Conservation (phyloP, 2,888 invertebrate genomes). For the Hymenopus coronatus region DNA sequence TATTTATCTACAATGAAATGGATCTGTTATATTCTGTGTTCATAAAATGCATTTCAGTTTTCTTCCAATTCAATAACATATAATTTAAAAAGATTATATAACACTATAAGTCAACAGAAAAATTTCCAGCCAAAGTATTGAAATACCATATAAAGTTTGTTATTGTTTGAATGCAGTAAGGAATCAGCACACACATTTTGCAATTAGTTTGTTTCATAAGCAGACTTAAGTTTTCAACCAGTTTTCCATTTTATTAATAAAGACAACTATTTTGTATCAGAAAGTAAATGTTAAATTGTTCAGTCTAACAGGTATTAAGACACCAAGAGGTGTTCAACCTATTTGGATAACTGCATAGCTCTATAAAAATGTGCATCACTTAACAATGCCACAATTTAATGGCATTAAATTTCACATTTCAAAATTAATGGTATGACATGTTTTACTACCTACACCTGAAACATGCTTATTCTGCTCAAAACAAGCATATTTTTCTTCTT, state of each 20-base stretch:
- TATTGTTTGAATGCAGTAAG: background rate
- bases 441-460: constrained; percentile 3
- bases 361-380: background rate
- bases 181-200: background rate
- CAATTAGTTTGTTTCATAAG: background rate
- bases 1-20: background rate
- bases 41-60: background rate
- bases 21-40: background rate
- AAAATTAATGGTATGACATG: background rate
- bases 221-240: background rate
- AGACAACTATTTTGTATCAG: background rate
- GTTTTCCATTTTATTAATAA: background rate
- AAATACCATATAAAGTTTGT: background rate
- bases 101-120: background rate
- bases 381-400: background rate
- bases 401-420: background rate
- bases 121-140: background rate
- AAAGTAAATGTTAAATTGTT: background rate
- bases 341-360: background rate
- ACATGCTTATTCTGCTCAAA: background rate
- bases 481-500: constrained; percentile 2
- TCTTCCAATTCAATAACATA: background rate
- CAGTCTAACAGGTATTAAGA: background rate
- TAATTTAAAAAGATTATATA: background rate
- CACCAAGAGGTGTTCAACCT: background rate